Conservation (phyloP, 2,888 invertebrate genomes). For the Andrena trimmerana region DNA sequence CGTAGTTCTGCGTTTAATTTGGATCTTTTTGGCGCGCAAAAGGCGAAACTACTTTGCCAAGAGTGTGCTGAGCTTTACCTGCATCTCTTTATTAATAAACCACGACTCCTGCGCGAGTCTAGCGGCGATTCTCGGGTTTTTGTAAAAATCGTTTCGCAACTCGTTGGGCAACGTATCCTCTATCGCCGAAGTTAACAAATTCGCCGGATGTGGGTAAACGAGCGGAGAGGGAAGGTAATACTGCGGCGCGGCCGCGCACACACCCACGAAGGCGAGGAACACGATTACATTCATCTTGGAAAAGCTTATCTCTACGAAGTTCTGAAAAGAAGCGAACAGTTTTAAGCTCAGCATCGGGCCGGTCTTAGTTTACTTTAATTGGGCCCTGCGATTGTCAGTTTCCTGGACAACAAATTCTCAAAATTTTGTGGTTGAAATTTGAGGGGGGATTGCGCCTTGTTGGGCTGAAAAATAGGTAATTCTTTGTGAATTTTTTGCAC, state of each 20-base stretch:
- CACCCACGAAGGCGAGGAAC: conserved; percentile 65
- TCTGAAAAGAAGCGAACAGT: conserved; percentile 4
- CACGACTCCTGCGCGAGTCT: conserved; percentile 92
- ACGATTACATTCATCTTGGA: conserved; percentile 63
- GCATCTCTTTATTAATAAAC: conserved; percentile 92
- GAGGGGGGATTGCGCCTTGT: too few relatives aligned
- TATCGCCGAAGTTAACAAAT: conserved; percentile 89
- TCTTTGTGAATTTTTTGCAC: too few relatives aligned
- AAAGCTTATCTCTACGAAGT: background rate
- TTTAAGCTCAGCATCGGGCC: background rate
- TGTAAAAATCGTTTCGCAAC: conserved; percentile 90
- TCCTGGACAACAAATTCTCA: accelerated
- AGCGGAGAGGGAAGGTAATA: conserved; percentile 69
- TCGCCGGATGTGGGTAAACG: conserved; percentile 89
- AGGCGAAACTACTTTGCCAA: background rate
- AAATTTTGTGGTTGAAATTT: too few relatives aligned
- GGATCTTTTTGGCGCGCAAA: too few relatives aligned
- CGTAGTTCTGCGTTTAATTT: too few relatives aligned
- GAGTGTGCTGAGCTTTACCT: conserved; percentile 78
- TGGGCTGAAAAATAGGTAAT: too few relatives aligned
- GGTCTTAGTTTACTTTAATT: too few relatives aligned
- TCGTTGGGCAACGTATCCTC: conserved; percentile 91
- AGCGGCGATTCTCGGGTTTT: conserved; percentile 90
- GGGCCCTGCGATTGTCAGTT: too few relatives aligned
- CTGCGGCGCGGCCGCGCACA: conserved; percentile 76